Conservation (phyloP, 2,113 vertebrate genomes). For the Sinocyclocheilus anshuiensis region DNA sequence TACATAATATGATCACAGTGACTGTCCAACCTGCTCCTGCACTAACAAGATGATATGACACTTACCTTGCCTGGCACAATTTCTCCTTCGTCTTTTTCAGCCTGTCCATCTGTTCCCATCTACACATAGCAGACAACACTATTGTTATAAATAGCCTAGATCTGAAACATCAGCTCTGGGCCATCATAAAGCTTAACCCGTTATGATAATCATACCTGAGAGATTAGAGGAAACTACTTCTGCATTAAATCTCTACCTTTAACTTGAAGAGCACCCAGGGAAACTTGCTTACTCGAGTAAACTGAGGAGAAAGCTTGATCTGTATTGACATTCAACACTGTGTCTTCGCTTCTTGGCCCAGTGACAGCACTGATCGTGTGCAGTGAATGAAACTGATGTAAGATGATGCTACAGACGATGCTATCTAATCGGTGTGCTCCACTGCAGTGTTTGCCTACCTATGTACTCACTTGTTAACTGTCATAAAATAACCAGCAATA, state of each 20-base stretch:
- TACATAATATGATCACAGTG: neutral
- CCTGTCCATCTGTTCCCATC: constrained; percentile 55
- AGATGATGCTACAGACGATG: constrained; percentile 13
- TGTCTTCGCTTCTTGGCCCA: neutral
- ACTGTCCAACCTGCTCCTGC: neutral
- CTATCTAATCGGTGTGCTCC: neutral
- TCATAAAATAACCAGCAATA: neutral
- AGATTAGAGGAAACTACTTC: neutral
- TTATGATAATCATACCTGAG: neutral
- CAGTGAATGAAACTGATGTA: neutral
- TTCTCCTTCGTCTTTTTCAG: constrained; percentile 26
- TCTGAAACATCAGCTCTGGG: neutral
- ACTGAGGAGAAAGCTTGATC: neutral
- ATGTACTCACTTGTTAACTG: neutral
- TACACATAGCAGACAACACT: constrained; percentile 14
- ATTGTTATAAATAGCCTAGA: neutral
- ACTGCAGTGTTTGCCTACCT: neutral
- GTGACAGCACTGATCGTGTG: neutral
- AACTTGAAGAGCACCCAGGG: neutral
- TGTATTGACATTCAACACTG: neutral
- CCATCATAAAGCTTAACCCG: neutral
- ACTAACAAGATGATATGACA: neutral
- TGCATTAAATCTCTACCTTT: neutral
- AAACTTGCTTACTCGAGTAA: neutral
- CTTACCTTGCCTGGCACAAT: constrained; percentile 35